A percentile compares a stretch with the other conserved stretches of the same genome.
Conservation (phyloP, 2,888 invertebrate genomes). For the Entomobrya multifasciata region DNA sequence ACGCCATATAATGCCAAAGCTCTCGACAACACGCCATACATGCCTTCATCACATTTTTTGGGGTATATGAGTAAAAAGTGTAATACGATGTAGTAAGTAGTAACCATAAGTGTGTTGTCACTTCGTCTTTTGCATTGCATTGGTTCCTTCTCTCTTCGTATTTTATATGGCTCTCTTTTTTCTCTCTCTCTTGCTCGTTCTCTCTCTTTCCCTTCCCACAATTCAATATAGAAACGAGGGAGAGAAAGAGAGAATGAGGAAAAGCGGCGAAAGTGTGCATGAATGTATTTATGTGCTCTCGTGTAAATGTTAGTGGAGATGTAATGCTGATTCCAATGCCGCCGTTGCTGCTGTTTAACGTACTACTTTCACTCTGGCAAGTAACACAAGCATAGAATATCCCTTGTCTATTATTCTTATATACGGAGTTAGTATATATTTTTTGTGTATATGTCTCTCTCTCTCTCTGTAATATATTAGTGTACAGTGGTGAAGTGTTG, state of each 20-base stretch:
- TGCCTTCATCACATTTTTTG: no score
- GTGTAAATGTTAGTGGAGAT: slow-evolving; percentile 34
- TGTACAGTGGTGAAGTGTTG: not conserved
- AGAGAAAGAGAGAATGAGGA: slow-evolving; percentile 32
- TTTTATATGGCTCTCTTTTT: slow-evolving; percentile 29
- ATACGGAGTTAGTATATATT: not conserved
- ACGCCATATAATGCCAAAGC: not conserved
- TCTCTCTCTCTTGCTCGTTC: no score
- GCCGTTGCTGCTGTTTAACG: slow-evolving; percentile 26
- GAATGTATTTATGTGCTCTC: slow-evolving; percentile 20
- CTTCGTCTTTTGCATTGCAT: slow-evolving; percentile 22
- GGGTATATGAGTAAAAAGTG: not conserved
- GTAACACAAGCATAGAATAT: not conserved
- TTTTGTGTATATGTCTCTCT: not conserved
- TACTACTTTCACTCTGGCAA: slow-evolving; percentile 4
- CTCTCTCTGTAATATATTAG: slow-evolving; percentile 56
- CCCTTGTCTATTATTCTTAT: not conserved
- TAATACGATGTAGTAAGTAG: not conserved
- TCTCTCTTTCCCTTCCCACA: slow-evolving; percentile 33
- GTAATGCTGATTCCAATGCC: slow-evolving; percentile 41
- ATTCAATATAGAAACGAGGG: slow-evolving; percentile 30
- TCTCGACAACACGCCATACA: no score
- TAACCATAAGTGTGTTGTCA: slow-evolving; percentile 25
- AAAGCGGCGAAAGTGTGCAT: slow-evolving; percentile 52
- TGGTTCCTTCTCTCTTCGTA: slow-evolving; percentile 20